Evolutionary conservation across 2,888 invertebrate species (phyloP).

Genomic region (Amphiduros pacificus): DNA sequence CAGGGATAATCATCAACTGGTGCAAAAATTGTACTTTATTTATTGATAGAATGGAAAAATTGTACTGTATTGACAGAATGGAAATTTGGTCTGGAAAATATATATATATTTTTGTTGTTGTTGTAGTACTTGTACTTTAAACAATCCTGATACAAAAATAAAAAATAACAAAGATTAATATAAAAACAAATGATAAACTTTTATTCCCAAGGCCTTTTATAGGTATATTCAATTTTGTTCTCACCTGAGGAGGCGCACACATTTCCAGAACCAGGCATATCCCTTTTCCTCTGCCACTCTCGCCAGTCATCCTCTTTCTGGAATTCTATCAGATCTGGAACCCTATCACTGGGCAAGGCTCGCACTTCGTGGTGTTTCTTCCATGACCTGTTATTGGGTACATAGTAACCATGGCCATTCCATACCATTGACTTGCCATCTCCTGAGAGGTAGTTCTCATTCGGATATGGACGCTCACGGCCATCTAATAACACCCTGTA

Average conservation of each 20-base stretch:
- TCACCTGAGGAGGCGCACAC: constrained; percentile 32
- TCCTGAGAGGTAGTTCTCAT: constrained; percentile 33
- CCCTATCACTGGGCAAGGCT: constrained; percentile 30
- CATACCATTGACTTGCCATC: constrained; percentile 34
- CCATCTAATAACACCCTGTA: constrained; percentile 29
- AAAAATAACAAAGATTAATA: too few relatives aligned
- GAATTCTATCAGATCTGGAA: constrained; percentile 34
- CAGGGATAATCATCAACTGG: background rate
- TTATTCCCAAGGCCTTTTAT: too few relatives aligned
- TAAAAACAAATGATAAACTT: too few relatives aligned
- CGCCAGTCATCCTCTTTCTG: constrained; percentile 35
- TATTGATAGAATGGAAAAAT: background rate
- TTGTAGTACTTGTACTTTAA: too few relatives aligned
- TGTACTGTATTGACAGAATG: too few relatives aligned
- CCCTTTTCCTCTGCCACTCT: constrained; percentile 34
- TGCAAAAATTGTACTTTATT: background rate
- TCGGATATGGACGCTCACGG: constrained; percentile 27
- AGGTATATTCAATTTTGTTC: too few relatives aligned
- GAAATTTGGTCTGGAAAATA: too few relatives aligned
- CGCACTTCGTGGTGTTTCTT: constrained; percentile 32
- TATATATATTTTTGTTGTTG: too few relatives aligned
- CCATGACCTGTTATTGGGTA: constrained; percentile 26
- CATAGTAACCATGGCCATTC: constrained; percentile 31
- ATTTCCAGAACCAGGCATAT: constrained; percentile 30
- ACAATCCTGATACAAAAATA: too few relatives aligned